phyloP scores from a whole-genome alignment of 2,113 vertebrate genomes.

The Prionailurus viverrinus region DNA sequence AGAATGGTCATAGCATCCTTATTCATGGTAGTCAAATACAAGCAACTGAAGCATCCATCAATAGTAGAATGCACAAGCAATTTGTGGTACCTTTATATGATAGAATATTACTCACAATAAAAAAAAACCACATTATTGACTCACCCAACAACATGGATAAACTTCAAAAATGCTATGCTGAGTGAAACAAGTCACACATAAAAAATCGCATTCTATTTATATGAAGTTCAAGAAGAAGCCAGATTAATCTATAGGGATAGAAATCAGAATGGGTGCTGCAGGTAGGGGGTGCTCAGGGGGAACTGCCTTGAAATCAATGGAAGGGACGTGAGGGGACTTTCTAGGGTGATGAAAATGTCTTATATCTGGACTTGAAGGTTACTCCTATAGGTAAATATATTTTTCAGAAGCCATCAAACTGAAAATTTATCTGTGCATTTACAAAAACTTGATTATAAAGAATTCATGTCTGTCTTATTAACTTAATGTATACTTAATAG shows the following conservation, averaged over 20 bases:
- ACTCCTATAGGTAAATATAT: neutral
- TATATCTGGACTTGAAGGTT: neutral
- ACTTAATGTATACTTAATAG: neutral
- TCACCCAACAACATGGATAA: neutral
- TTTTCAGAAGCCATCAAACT: neutral
- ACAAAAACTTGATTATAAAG: neutral
- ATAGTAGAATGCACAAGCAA: neutral
- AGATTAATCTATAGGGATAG: neutral
- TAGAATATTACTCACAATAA: neutral
- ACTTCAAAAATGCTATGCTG: neutral
- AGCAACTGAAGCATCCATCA: neutral
- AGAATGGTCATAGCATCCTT: neutral
- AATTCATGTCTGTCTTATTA: neutral
- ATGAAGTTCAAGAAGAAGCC: neutral
- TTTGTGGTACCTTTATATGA: neutral
- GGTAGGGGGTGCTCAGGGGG: rapidly evolving
- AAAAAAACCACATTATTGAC: neutral
- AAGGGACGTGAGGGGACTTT: neutral
- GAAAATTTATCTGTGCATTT: neutral
- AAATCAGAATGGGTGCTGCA: neutral
- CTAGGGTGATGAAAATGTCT: neutral
- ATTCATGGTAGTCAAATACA: neutral
- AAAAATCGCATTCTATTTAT: neutral
- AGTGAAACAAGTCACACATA: neutral
- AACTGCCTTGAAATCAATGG: neutral